phyloP scores from a whole-genome alignment of 2,113 vertebrate genomes.

The Felis chaus region DNA sequence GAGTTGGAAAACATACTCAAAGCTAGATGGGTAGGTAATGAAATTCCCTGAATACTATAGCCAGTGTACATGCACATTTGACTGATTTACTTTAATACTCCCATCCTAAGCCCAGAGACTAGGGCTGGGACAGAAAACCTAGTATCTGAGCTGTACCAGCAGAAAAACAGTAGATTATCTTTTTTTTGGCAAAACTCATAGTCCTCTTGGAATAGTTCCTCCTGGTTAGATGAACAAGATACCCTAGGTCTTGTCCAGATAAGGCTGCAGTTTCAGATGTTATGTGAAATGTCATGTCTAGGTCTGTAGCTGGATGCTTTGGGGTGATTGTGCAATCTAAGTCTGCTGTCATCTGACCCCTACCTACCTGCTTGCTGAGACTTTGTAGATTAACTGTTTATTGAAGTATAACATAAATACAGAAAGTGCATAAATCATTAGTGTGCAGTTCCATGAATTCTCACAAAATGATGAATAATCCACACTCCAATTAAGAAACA shows the following conservation, averaged over 20 bases:
- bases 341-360: background rate
- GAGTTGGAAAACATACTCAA: conserved; percentile 50
- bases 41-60: background rate
- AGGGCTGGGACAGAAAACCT: conserved; percentile 3
- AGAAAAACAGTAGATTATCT: background rate
- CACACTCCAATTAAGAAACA: background rate
- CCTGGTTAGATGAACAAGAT: background rate
- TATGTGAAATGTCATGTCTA: background rate
- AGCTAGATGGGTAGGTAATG: conserved; percentile 36
- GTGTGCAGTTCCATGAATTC: background rate
- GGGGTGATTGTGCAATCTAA: background rate
- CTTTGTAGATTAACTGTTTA: conserved; percentile 22
- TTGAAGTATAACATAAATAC: background rate
- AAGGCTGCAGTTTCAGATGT: background rate
- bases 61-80: background rate
- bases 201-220: background rate
- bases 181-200: background rate
- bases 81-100: conserved; percentile 2
- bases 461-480: background rate
- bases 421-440: background rate
- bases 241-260: background rate
- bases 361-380: background rate
- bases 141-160: background rate
- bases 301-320: background rate
- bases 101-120: background rate